Evolutionary conservation across 1,140 invertebrate species (phyloP), one percentile per base, ranked within the genome.

Genomic region (Drosophila nigromelanica): DNA sequence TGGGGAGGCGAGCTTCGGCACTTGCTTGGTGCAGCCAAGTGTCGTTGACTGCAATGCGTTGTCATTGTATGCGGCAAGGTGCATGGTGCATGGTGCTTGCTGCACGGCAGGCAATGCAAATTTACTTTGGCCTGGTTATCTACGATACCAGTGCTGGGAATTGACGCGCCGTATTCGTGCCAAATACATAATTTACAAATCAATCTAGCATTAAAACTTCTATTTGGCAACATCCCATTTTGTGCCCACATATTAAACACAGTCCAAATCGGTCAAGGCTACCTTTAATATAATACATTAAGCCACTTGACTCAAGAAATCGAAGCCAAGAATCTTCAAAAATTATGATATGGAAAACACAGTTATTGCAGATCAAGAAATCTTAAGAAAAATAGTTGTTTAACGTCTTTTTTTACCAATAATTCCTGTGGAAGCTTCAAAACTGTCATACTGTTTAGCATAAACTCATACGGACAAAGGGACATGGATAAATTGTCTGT

Each of bases 261-360:
- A 42, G 10, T 11, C 43, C 33, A 54, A 39, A 1, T 35, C 30
- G 67, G 73, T 76, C 81, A 85, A 85, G 81, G 80, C 40, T 76
- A 83, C 12, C 24, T 50, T 39, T 24, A 72, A 68, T 82, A 6
- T 82, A 24, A 24, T 3, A 24, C 21, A 24, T 24, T 24, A 24
- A 24, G 3, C 21, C 21, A 24, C 21, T 24, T 24, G 21, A 0
- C 21, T 24, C 3, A 24, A 27, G 27, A 27, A 27, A 6, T 27
- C 27, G 27, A 6, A 6, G 5, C 5, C 5, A 6, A 27, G 27
- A 27, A 27, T 27, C 0, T 27, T 27, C 5, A 27, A 27, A 27
- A 27, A 27, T 24, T 24, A 18, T 24, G 21, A 24, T 24, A 4
- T 24, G 21, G 3, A 24, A 24, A 18, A 18, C 18, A 24, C 21